Evolutionary conservation across 37 sponge, comb jelly and placozoan species (phyloP), one percentile per base, ranked within the genome.

Genomic region (Petrosia ficiformis): DNA sequence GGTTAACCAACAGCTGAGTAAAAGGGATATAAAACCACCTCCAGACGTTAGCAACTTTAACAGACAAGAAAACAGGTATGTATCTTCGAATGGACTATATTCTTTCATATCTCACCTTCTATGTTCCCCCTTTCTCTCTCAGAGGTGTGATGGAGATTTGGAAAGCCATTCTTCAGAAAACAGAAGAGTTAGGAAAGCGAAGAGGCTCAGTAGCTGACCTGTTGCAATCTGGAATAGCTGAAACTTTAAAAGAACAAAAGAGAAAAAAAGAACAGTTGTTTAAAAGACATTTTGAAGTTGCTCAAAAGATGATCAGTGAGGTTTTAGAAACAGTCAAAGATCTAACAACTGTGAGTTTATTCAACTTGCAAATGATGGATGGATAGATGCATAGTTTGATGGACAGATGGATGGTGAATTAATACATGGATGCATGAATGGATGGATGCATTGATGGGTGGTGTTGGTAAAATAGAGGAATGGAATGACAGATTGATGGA

Each of bases 81-180:
- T 61, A 22, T 61, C 10, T 48, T n/a, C n/a, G n/a, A 48, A 14
- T 48, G 14, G 8, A 14, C 14, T 19, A 48, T 48, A 14, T 48
- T 48, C 8, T 14, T 48, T 19, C 8, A 19, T 19, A 14, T 48
- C 8, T 8, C 54, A 11, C 44, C 30, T 36, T 31, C 56, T 66
- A 24, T 48, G 38, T 29, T 78, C 11, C 25, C 19, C n/a, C 31
- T 29, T 64, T 26, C 65, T 36, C 57, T 24, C 41, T 68, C 60
- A 87, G 89, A 37, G 84, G 84, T 32, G 65, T 88, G 28, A 16
- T 89, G 30, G 94, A 88, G 76, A 76, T 93, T 0, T 93, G 90
- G 87, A 78, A 81, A 44, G 19, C 64, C 40, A 36, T 93, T 39
- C 38, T 93, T 32, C 83, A 85, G 56, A 81, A 77, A 68, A 86